Evolutionary conservation across 2,797 vertebrate genomes (phyloP), one percentile per base, ranked within the genome.

Genomic region (Alca torda): DNA sequence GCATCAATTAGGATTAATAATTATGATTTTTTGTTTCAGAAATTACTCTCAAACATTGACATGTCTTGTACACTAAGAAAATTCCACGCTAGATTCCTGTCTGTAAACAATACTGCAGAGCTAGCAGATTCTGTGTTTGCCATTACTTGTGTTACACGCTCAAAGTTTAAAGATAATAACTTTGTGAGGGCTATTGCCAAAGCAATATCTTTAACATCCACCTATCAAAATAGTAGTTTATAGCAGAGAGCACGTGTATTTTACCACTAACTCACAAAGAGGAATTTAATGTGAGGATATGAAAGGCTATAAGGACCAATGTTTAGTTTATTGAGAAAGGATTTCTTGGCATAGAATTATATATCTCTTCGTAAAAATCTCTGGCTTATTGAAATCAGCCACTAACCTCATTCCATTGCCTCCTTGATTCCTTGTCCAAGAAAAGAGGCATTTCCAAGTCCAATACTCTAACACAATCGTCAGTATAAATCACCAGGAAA

Each of bases 401-500:
- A 73, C 43, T 59, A 85, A 60, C 54, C 31, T 69, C 16, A 85
- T 94, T 94, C 87, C 33, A 41, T 46, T 90, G 30, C 13, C 30
- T 76, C 16, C 68, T 96, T 96, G 54, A 81, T 91, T 92, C 69
- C 26, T 54, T 67, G 35, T 72, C 68, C 64, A 79, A 70, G 31
- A 89, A 93, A 95, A 76, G 39, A 84, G 59, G 28, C 4, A 57
- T 83, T 85, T 84, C n/a, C 76, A 78, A 45, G 8, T 64, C 37
- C 4, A 70, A n/a, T 53, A 57, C 24, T 65, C 48, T 83, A 89
- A 79, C 53, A 78, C 30, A 91, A 79, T 87, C 95, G 51, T 39
- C 74, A 85, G 53, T 73, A 48, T 91, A 96, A 97, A 96, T 93
- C 77, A 95, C 30, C 10, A 80, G 46, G 35, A 96, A 93, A 77